Conservation (phyloP, 2,113 vertebrate species). For the Haemorhous mexicanus region DNA sequence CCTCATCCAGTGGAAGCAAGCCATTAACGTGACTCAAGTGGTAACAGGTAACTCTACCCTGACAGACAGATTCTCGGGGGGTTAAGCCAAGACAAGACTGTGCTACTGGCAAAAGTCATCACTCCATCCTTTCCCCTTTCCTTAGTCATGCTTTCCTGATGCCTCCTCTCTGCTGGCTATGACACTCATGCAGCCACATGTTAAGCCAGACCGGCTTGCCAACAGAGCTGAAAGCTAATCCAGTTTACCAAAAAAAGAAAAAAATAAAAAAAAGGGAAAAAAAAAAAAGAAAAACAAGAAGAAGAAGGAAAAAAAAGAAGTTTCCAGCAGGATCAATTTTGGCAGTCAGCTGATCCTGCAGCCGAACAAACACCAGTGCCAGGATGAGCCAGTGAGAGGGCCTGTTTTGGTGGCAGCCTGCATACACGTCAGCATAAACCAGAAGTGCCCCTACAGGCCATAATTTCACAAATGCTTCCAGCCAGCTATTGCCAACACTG, state of each 20-base stretch:
- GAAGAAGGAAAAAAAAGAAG: neutral
- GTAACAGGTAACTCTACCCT: slow-evolving; percentile 3
- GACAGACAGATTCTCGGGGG: neutral
- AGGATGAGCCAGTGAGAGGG: neutral
- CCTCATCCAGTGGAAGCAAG: neutral
- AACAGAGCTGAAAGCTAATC: slow-evolving; percentile 33
- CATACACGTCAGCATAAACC: slow-evolving; percentile 27
- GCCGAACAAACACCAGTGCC: neutral
- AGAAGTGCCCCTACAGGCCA: neutral
- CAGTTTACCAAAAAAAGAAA: neutral
- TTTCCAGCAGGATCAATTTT: slow-evolving; percentile 7
- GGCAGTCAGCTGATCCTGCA: neutral
- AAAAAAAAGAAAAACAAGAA: neutral
- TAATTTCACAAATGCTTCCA: slow-evolving; percentile 34
- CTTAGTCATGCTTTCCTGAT: slow-evolving; percentile 55
- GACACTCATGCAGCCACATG: neutral
- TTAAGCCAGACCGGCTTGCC: neutral
- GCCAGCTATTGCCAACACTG: neutral
- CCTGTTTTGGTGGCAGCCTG: neutral
- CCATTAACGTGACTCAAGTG: neutral
- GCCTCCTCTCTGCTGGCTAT: neutral
- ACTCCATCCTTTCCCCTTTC: slow-evolving; percentile 6
- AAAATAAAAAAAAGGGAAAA: neutral
- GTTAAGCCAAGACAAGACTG: neutral
- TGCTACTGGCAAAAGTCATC: slow-evolving; percentile 1